Evolutionary conservation across 2,888 invertebrate species (phyloP).

Genomic region (Smittia aterrima): DNA sequence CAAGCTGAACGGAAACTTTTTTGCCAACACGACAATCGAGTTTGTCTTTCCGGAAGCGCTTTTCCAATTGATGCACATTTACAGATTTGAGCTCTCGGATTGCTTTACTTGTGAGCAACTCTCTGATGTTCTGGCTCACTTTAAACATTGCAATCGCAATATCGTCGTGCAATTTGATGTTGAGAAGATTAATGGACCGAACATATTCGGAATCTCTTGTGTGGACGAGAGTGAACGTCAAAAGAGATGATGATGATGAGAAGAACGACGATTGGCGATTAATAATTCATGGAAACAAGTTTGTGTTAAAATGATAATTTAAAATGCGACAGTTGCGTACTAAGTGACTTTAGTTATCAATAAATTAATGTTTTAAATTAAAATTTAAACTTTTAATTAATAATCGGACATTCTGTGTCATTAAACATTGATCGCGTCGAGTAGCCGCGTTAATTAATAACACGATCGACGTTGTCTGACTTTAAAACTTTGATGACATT

Average conservation of each 20-base stretch:
- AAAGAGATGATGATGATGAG: not conserved
- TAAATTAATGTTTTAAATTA: not conserved
- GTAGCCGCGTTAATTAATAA: not conserved
- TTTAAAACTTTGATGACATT: too few relatives aligned
- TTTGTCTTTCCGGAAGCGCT: slow-evolving; percentile 29
- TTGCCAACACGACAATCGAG: not conserved
- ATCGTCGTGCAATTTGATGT: slow-evolving; percentile 29
- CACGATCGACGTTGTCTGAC: too few relatives aligned
- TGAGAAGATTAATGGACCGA: slow-evolving; percentile 3
- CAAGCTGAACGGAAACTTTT: slow-evolving; percentile 32
- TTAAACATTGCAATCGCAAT: slow-evolving; percentile 10
- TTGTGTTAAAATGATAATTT: not conserved
- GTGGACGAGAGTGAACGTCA: not conserved
- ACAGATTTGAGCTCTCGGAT: slow-evolving; percentile 31
- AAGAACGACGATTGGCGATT: not conserved
- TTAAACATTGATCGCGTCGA: not conserved
- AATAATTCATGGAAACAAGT: not conserved
- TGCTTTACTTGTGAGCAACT: not conserved
- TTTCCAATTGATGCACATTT: slow-evolving; percentile 34
- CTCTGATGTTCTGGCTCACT: slow-evolving; percentile 14
- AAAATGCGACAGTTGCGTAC: not conserved
- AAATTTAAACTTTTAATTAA: not conserved
- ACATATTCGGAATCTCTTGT: slow-evolving; percentile 34
- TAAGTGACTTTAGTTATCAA: not conserved
- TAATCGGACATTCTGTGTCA: not conserved